Percentiles rank a stretch among this genome's conserved stretches.
phyloP scores from a whole-genome alignment of 2,113 vertebrate genomes.

The Misgurnus anguillicaudatus region DNA sequence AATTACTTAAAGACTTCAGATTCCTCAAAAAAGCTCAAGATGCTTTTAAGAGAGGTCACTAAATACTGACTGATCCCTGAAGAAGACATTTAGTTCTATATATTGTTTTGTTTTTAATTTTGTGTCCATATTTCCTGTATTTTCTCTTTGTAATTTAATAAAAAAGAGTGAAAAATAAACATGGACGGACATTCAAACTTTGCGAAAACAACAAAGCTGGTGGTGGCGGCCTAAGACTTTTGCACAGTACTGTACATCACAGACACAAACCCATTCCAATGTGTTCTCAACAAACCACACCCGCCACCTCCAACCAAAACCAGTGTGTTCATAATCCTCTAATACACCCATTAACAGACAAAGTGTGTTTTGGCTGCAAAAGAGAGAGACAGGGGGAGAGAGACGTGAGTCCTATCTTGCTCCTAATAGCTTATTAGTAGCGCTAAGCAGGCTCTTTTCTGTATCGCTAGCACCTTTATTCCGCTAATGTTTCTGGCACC shows the following conservation, averaged over 20 bases:
- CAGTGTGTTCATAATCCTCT: neutral
- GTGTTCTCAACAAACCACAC: neutral
- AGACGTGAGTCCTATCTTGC: slow-evolving; percentile 44
- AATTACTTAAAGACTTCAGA: too few relatives aligned
- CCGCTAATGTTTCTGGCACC: slow-evolving; percentile 52
- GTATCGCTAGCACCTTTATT: slow-evolving; percentile 48
- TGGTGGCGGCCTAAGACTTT: too few relatives aligned
- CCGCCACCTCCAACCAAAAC: neutral
- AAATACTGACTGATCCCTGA: too few relatives aligned
- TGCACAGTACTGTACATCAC: neutral
- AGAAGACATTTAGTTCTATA: too few relatives aligned
- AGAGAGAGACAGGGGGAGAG: slow-evolving; percentile 28
- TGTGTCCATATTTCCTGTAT: too few relatives aligned
- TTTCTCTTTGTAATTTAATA: too few relatives aligned
- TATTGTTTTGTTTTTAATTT: too few relatives aligned
- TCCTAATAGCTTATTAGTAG: slow-evolving; percentile 50
- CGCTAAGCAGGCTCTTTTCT: slow-evolving; percentile 47
- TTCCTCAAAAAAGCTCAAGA: too few relatives aligned
- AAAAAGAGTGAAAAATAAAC: too few relatives aligned
- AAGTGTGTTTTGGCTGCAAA: slow-evolving; percentile 48
- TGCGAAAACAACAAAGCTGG: too few relatives aligned
- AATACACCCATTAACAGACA: slow-evolving; percentile 36
- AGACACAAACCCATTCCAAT: neutral
- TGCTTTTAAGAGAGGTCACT: too few relatives aligned
- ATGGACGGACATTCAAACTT: too few relatives aligned